A percentile compares a stretch with the other conserved stretches of the same genome.
phyloP scores from a whole-genome alignment of 23 tunicate genomes.

The Trididemnum clinides region DNA sequence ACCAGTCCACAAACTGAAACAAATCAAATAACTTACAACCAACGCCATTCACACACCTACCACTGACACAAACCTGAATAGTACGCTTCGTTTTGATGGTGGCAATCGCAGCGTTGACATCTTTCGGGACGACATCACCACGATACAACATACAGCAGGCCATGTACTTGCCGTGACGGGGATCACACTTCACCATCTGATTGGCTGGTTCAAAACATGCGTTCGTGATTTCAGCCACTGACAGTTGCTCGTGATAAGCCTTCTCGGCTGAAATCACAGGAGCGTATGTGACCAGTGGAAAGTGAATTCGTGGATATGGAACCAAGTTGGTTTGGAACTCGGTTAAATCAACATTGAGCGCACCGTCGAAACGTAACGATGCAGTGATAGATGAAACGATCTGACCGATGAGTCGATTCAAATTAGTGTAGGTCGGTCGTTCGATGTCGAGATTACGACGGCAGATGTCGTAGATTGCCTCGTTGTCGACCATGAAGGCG shows the following conservation, averaged over 20 bases:
- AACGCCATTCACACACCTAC: neutral
- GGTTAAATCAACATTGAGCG: constrained; percentile 56
- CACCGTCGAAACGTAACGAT: constrained; percentile 60
- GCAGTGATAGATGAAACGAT: constrained; percentile 62
- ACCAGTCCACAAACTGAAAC: constrained; percentile 84
- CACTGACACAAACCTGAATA: constrained; percentile 50
- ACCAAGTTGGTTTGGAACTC: constrained; percentile 79
- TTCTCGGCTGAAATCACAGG: constrained; percentile 98
- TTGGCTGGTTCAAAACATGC: constrained; percentile 99
- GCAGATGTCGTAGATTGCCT: constrained; percentile 92
- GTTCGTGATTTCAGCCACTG: constrained; percentile 98
- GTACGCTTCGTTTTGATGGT: constrained; percentile 68
- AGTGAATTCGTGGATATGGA: constrained; percentile 95
- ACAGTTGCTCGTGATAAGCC: constrained; percentile 95
- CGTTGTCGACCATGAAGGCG: constrained; percentile 87
- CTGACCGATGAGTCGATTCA: constrained; percentile 77
- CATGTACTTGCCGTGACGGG: constrained; percentile 99
- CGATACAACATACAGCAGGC: constrained; percentile 99
- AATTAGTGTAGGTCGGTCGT: constrained; percentile 68
- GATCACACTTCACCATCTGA: constrained; percentile 99
- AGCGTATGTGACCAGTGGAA: constrained; percentile 96
- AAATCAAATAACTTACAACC: neutral
- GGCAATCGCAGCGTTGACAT: constrained; percentile 68
- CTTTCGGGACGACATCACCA: constrained; percentile 73
- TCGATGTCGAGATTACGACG: constrained; percentile 65